These are phyloP conservation scores for Cactoblastis cactorum DNA, from an alignment of 2,888 invertebrate genomes.

Conservation along the genomic window DNA sequence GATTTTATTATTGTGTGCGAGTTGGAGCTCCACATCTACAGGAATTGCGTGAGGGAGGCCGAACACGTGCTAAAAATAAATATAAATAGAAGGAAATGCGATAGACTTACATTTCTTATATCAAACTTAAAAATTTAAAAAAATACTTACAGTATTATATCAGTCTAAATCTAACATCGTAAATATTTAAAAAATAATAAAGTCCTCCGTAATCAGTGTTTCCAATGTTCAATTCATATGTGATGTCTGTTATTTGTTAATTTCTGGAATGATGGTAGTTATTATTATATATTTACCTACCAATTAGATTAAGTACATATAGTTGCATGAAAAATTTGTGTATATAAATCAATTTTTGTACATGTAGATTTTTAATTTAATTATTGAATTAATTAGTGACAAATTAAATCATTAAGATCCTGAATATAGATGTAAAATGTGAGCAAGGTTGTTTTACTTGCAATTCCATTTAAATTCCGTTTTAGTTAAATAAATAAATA, in stretches of 20 bases:
- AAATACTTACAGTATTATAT: not conserved
- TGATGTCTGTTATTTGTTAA: slow-evolving; percentile 57
- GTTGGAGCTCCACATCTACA: slow-evolving; percentile 16
- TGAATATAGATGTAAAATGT: slow-evolving; percentile 70
- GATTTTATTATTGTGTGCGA: no score
- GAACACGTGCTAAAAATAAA: slow-evolving; percentile 10
- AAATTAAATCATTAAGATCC: slow-evolving; percentile 73
- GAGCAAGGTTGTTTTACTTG: slow-evolving; percentile 25
- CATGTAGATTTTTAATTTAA: slow-evolving; percentile 75
- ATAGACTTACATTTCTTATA: slow-evolving; percentile 29
- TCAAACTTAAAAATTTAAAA: not conserved
- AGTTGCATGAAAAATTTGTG: slow-evolving; percentile 69
- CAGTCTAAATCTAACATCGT: no score
- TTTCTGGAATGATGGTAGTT: slow-evolving; percentile 48
- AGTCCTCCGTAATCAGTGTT: slow-evolving; percentile 33
- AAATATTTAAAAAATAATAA: no score
- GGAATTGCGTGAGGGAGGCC: slow-evolving; percentile 13
- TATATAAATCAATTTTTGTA: slow-evolving; percentile 77
- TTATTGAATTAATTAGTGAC: slow-evolving; percentile 66
- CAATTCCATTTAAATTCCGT: not conserved
- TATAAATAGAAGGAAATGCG: slow-evolving; percentile 33
- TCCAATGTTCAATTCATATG: slow-evolving; percentile 45
- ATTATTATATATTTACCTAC: slow-evolving; percentile 54
- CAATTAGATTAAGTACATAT: slow-evolving; percentile 53
- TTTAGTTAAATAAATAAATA: no score